Evolutionary conservation across 2,797 vertebrate species (phyloP), one percentile per base, ranked within the genome.

Genomic region (Chaetodon trifasciatus): DNA sequence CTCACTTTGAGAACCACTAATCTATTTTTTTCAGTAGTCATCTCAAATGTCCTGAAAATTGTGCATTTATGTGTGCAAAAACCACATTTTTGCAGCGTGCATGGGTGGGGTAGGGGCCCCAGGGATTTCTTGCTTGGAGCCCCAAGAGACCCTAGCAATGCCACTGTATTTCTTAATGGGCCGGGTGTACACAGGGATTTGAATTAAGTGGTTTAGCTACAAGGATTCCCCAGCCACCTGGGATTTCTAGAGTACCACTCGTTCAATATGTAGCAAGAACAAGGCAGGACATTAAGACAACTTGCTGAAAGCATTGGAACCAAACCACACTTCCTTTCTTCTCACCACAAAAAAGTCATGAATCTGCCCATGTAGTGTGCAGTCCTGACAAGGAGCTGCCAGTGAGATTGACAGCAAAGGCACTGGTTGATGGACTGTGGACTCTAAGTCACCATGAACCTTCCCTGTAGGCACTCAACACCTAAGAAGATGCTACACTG

Each of bases 191-290:
- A 75, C 46, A 56, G 70, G 82, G 13, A 84, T 82, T 75, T 82
- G 49, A 58, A 56, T 23, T 39, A 66, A 86, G 66, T 62, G 50
- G 56, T 47, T 61, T 60, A 72, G 72, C 49, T 74, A 76, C 58
- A 65, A 50, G 60, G 60, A 70, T 82, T 58, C 66, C 32, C 15
- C 19, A 42, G 64, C 63, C 75, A 58, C 28, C 21, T 70, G 47
- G 74, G 74, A 87, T 92, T 88, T 87, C 80, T 67, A 75, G 74
- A 74, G 72, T 78, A 68, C 66, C 56, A 49, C 53, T 58, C 58
- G 82, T 83, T 90, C 67, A 83, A 78, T 85, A 84, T 84, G 83
- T 83, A 86, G 57, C 78, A 65, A 40, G n/a, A 82, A 69, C 70
- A 74, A 74, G 1, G 56, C 47, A 58, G 52, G 77, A 81, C 66